Conservation (phyloP, 2,888 invertebrate genomes). For the Bellardia pandia region DNA sequence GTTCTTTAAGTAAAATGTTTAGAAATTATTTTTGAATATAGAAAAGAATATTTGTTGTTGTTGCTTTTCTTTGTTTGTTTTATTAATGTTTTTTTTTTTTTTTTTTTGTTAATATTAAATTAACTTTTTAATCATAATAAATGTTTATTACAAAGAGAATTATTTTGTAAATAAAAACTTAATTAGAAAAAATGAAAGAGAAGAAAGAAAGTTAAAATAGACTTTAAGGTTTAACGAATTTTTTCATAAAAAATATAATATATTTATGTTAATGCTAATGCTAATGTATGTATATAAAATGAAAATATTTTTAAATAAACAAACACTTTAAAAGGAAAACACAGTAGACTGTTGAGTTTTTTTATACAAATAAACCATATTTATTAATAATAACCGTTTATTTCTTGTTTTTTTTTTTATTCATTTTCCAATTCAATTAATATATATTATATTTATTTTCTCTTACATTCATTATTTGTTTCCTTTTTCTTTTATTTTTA, state of each 20-base stretch:
- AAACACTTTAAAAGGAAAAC: slow-evolving; percentile 67
- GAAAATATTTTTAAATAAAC: slow-evolving; percentile 39
- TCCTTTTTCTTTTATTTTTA: slow-evolving; percentile 23
- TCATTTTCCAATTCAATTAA: slow-evolving; percentile 54
- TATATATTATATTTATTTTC: slow-evolving; percentile 46
- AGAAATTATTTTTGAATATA: slow-evolving; percentile 5
- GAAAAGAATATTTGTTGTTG: slow-evolving; percentile 32
- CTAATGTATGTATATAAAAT: slow-evolving; percentile 15
- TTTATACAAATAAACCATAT: slow-evolving; percentile 73
- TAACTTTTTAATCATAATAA: slow-evolving; percentile 37
- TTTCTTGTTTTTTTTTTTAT: slow-evolving; percentile 25
- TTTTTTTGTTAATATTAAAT: slow-evolving; percentile 20
- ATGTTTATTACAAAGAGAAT: slow-evolving; percentile 38
- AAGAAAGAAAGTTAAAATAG: slow-evolving; percentile 4
- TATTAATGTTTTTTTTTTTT: slow-evolving; percentile 30
- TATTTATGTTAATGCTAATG: not conserved
- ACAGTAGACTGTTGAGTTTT: slow-evolving; percentile 66
- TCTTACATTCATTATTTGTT: slow-evolving; percentile 66
- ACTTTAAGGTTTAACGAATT: slow-evolving; percentile 12
- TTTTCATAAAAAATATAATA: slow-evolving; percentile 13
- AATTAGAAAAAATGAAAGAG: slow-evolving; percentile 7
- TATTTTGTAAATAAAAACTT: slow-evolving; percentile 54
- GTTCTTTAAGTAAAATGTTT: not conserved
- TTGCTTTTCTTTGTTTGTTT: slow-evolving; percentile 19
- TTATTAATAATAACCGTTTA: slow-evolving; percentile 70